These are phyloP conservation scores for Carposina sasakii DNA, from an alignment of 1,140 invertebrate species.

Conservation along the genomic window DNA sequence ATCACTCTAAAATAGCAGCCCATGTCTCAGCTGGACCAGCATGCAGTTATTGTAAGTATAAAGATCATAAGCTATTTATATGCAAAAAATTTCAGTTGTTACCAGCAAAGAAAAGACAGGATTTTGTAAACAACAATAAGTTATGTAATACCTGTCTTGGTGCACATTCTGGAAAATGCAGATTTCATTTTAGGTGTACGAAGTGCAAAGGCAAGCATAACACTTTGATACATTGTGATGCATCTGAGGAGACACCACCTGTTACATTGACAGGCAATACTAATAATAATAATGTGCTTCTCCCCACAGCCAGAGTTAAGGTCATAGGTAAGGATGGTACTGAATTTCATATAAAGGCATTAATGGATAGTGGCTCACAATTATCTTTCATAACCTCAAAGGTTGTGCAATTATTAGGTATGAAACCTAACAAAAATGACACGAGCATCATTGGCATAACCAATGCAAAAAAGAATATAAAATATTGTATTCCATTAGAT, in stretches of 20 bases:
- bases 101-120: background rate
- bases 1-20: background rate
- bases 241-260: background rate
- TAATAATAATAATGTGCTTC: slow-evolving; percentile 11
- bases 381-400: slow-evolving; percentile 13
- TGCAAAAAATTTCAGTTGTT: slow-evolving; percentile 12
- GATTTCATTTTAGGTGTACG: slow-evolving; percentile 18
- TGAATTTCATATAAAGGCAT: slow-evolving; percentile 8
- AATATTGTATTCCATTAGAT: slow-evolving; percentile 17
- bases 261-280: background rate
- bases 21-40: background rate
- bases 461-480: slow-evolving; percentile 2
- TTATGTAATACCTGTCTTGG: slow-evolving; percentile 14
- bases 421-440: slow-evolving; percentile 8
- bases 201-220: slow-evolving; percentile 16
- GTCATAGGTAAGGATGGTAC: slow-evolving; percentile 8
- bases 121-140: slow-evolving; percentile 7
- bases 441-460: slow-evolving; percentile 14
- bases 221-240: slow-evolving; percentile 14
- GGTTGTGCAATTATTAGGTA: slow-evolving; percentile 10
- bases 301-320: slow-evolving; percentile 16
- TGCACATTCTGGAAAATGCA: slow-evolving; percentile 16
- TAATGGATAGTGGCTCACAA: slow-evolving; percentile 16
- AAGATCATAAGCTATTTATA: slow-evolving; percentile 12
- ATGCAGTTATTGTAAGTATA: slow-evolving; percentile 15